Conservation (phyloP, 2,888 invertebrate genomes). For the Junonia oenone region DNA sequence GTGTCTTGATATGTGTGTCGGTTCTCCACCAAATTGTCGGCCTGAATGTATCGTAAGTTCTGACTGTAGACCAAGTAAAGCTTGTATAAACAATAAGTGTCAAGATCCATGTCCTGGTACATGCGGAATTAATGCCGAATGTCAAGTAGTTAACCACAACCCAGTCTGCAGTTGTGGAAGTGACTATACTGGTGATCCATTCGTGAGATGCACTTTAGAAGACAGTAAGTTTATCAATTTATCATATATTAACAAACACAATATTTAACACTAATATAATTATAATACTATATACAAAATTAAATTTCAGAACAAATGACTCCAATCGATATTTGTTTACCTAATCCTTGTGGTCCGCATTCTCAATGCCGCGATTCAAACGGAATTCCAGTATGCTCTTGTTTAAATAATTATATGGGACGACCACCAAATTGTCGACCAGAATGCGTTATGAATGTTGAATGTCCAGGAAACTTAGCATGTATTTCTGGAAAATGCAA, state of each 20-base stretch:
- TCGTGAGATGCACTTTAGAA: slow-evolving; percentile 83
- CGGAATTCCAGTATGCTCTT: slow-evolving; percentile 86
- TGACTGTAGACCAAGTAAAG: slow-evolving; percentile 86
- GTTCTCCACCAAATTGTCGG: slow-evolving; percentile 87
- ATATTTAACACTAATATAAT: slow-evolving; percentile 11
- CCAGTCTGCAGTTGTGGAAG: slow-evolving; percentile 87
- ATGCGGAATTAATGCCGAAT: slow-evolving; percentile 87
- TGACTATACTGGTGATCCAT: slow-evolving; percentile 87
- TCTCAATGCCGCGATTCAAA: slow-evolving; percentile 85
- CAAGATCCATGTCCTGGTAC: slow-evolving; percentile 87
- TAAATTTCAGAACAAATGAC: slow-evolving; percentile 60
- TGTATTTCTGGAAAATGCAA: slow-evolving; percentile 86
- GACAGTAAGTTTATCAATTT: slow-evolving; percentile 77
- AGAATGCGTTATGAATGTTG: slow-evolving; percentile 85
- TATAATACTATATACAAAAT: slow-evolving; percentile 11
- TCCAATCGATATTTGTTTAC: slow-evolving; percentile 81
- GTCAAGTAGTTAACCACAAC: slow-evolving; percentile 89
- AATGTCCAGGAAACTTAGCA: slow-evolving; percentile 85
- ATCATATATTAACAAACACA: slow-evolving; percentile 11
- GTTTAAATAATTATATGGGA: slow-evolving; percentile 85
- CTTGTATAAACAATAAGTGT: slow-evolving; percentile 89
- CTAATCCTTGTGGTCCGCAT: slow-evolving; percentile 88
- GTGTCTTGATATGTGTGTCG: slow-evolving; percentile 85
- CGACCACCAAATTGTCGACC: slow-evolving; percentile 89
- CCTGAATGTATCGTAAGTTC: slow-evolving; percentile 89